A percentile compares a stretch with the other conserved stretches of the same genome.
These are phyloP conservation scores for Andrena trimmerana DNA, from an alignment of 2,888 invertebrate genomes.

Conservation along the genomic window DNA sequence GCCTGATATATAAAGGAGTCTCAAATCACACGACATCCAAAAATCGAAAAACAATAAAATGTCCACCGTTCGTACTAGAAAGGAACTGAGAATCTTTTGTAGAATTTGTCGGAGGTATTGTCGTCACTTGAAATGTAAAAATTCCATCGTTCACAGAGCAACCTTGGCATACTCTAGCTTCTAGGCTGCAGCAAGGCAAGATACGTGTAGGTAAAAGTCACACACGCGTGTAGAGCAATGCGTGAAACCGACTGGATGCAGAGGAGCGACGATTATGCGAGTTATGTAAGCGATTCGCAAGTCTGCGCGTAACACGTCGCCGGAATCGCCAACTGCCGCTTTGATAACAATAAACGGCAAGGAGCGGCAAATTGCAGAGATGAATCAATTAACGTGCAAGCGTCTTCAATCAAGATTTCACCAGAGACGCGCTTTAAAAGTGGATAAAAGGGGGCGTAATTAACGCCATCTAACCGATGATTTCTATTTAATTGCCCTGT, in stretches of 20 bases:
- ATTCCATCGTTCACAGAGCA: constrained; percentile 53
- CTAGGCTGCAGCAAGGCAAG: constrained; percentile 63
- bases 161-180: constrained; percentile 77
- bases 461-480: background rate
- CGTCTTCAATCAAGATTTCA: constrained; percentile 4
- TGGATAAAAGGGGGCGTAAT: background rate
- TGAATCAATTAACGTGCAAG: constrained; percentile 12
- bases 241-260: constrained; percentile 43
- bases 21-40: background rate
- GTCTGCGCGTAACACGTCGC: constrained; percentile 35
- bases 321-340: constrained; percentile 31
- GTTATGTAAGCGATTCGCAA: constrained; percentile 69
- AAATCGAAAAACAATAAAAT: background rate
- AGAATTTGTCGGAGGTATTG: constrained; percentile 11
- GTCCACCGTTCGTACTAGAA: background rate
- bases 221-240: constrained; percentile 35
- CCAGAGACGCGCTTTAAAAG: background rate
- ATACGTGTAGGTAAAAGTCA: constrained; percentile 60
- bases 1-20: background rate
- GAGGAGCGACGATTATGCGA: constrained; percentile 59
- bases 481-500: background rate
- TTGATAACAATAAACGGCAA: constrained; percentile 37
- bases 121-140: constrained; percentile 51
- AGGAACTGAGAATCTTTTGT: constrained; percentile 34
- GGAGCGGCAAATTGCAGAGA: constrained; percentile 9